These are phyloP conservation scores for Leptopilina boulardi DNA, from an alignment of 1,140 invertebrate species.

Conservation along the genomic window DNA sequence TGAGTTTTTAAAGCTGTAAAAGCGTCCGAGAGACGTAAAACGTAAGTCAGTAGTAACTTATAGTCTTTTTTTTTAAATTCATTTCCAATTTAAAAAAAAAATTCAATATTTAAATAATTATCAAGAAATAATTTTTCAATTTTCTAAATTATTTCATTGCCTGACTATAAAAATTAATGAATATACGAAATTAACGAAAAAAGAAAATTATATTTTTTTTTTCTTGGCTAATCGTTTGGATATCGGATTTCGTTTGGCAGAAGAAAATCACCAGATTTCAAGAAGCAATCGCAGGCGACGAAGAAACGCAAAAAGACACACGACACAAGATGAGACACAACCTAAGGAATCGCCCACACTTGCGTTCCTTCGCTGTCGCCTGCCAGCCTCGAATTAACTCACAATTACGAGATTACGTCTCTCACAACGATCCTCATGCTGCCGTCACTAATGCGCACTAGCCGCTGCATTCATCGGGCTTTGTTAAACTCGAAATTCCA, in stretches of 20 bases:
- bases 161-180: no score
- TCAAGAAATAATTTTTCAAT: no score
- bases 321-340: constrained; percentile 62
- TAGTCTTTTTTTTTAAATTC: neutral
- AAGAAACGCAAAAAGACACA: constrained; percentile 57
- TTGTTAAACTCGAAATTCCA: constrained; percentile 35
- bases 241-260: constrained; percentile 7
- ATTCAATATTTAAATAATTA: no score
- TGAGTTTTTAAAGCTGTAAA: constrained; percentile 6
- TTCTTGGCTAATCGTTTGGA: neutral
- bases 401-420: constrained; percentile 71
- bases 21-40: neutral
- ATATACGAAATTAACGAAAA: neutral
- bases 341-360: constrained; percentile 68
- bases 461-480: constrained; percentile 43
- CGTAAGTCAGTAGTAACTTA: neutral
- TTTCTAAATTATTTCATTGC: no score
- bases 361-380: constrained; percentile 60
- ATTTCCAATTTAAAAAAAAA: neutral
- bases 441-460: neutral
- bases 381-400: constrained; percentile 70
- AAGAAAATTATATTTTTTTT: neutral
- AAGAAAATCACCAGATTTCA: constrained; percentile 1
- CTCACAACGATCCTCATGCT: constrained; percentile 46
- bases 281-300: constrained; percentile 38